These are phyloP conservation scores for Quadriops clusia DNA, from an alignment of 2,888 invertebrate species.

Conservation along the genomic window DNA sequence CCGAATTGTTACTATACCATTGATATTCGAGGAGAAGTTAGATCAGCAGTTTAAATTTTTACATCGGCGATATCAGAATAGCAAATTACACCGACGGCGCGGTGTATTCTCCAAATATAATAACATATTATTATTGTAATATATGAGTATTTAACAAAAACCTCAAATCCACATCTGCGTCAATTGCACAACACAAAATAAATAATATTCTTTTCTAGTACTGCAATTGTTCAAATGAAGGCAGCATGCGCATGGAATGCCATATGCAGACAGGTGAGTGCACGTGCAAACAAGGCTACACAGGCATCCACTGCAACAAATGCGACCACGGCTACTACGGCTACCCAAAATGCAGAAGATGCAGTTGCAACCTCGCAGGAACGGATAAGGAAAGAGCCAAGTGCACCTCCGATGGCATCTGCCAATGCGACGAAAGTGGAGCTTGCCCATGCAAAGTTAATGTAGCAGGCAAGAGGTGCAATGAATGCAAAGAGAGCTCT, in stretches of 20 bases:
- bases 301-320: conserved; percentile 63
- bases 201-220: conserved; percentile 31
- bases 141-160: too few species aligned
- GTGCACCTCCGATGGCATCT: conserved; percentile 41
- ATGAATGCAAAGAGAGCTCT: conserved; percentile 69
- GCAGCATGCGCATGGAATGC: conserved; percentile 58
- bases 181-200: too few species aligned
- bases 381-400: conserved; percentile 40
- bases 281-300: conserved; percentile 60
- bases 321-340: conserved; percentile 84
- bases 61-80: too few species aligned
- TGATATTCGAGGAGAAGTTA: too few species aligned
- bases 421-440: conserved; percentile 66
- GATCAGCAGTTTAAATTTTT: too few species aligned
- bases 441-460: conserved; percentile 86
- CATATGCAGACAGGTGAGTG: conserved; percentile 59
- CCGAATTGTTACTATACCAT: too few species aligned
- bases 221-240: conserved; percentile 63
- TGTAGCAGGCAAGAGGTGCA: conserved; percentile 74
- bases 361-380: conserved; percentile 70
- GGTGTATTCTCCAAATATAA: too few species aligned
- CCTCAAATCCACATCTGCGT: too few species aligned
- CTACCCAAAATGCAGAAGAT: conserved; percentile 76
- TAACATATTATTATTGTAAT: too few species aligned
- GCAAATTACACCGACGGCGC: too few species aligned